phyloP scores from a whole-genome alignment of 2,888 invertebrate genomes.

The Trissolcus brochymenae region DNA sequence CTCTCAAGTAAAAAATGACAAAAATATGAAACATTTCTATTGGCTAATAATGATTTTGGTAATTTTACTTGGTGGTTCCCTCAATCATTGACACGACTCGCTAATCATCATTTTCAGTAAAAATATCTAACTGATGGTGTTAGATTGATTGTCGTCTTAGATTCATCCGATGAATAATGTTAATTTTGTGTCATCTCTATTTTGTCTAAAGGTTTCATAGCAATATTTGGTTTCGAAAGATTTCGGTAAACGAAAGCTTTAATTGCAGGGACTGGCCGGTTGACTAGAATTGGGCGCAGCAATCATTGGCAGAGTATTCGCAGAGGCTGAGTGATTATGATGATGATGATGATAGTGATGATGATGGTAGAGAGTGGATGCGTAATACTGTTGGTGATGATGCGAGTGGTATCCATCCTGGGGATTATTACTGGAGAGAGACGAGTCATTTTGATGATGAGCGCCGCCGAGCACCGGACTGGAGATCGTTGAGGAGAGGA shows the following conservation, averaged over 20 bases:
- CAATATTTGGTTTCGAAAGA: background rate
- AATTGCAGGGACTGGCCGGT: slow-evolving; percentile 70
- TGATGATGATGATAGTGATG: slow-evolving; percentile 69
- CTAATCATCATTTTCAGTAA: no score
- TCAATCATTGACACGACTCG: no score
- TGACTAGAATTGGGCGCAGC: slow-evolving; percentile 66
- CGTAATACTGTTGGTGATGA: slow-evolving; percentile 75
- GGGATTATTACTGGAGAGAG: slow-evolving; percentile 53
- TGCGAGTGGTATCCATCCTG: slow-evolving; percentile 63
- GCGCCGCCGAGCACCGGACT: slow-evolving; percentile 65
- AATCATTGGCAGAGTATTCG: slow-evolving; percentile 65
- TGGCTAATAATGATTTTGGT: no score
- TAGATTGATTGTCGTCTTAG: no score
- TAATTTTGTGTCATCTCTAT: no score
- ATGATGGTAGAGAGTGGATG: slow-evolving; percentile 72
- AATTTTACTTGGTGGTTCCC: no score
- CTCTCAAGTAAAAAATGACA: no score
- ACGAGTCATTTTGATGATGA: slow-evolving; percentile 60
- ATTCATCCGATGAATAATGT: no score
- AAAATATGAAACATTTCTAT: no score
- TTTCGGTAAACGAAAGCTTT: slow-evolving; percentile 1
- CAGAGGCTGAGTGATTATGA: slow-evolving; percentile 58
- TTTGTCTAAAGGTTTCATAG: no score
- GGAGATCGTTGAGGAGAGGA: slow-evolving; percentile 67
- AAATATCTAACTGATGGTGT: no score